A percentile compares a stretch with the other conserved stretches of the same genome.
Evolutionary conservation across 2,797 vertebrate genomes (phyloP).

Genomic region (Anguilla anguilla): DNA sequence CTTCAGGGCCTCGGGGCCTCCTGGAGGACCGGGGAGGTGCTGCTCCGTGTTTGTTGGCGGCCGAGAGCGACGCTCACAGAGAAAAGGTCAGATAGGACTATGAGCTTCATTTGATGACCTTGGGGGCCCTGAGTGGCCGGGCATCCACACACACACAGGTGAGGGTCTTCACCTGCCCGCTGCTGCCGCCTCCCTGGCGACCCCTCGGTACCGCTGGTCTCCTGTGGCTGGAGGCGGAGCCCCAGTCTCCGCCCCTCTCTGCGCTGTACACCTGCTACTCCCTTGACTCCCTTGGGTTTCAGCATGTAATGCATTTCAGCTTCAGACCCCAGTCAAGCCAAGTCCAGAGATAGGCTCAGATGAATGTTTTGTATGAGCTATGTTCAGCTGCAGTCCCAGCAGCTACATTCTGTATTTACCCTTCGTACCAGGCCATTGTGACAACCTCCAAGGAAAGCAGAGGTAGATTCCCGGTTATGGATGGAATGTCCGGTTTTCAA

Average conservation of each 20-base stretch:
- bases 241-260: neutral
- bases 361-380: neutral
- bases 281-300: neutral
- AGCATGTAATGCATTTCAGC: neutral
- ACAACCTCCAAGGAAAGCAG: neutral
- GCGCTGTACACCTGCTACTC: slow-evolving; percentile 6
- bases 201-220: neutral
- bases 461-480: neutral
- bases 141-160: neutral
- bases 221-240: neutral
- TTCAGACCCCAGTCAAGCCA: neutral
- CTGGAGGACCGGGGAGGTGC: neutral
- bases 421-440: neutral
- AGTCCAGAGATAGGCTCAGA: neutral
- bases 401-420: neutral
- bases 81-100: slow-evolving; percentile 1
- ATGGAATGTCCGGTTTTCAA: too few species aligned
- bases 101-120: neutral
- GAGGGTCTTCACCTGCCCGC: neutral
- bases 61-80: neutral
- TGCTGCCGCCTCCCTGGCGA: too few species aligned
- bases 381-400: neutral
- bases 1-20: neutral
- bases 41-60: neutral
- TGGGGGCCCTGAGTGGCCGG: neutral